These are phyloP conservation scores for Rhabdornis inornatus DNA, from an alignment of 2,113 vertebrate genomes.

Conservation along the genomic window DNA sequence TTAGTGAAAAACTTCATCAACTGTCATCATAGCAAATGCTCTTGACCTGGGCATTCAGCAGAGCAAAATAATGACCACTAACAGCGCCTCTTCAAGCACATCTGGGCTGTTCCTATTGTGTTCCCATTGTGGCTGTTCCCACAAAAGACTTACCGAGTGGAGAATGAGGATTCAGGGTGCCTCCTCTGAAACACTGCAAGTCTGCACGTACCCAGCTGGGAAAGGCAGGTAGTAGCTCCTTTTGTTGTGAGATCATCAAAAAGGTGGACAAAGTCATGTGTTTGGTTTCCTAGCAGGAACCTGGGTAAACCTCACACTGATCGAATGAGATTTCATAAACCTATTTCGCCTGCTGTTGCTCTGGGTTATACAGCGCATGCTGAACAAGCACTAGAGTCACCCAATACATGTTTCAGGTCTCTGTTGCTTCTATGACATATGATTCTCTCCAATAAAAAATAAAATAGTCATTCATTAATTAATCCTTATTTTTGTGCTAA, in stretches of 20 bases:
- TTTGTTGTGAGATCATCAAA: not conserved
- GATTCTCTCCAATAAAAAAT: not conserved
- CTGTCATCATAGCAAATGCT: not conserved
- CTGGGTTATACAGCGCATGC: not conserved
- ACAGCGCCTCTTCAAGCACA: not conserved
- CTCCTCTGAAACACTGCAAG: not conserved
- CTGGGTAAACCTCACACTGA: rapidly evolving
- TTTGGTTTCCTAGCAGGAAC: not conserved
- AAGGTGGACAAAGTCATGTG: not conserved
- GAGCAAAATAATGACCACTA: not conserved
- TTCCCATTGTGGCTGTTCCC: too few relatives aligned
- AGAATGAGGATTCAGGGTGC: not conserved
- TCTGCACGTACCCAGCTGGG: not conserved
- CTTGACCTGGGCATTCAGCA: not conserved
- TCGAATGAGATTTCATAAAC: not conserved
- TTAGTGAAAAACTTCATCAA: not conserved
- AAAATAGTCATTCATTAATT: not conserved
- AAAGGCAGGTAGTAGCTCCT: not conserved
- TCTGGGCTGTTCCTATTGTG: not conserved
- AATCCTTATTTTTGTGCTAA: not conserved
- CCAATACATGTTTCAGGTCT: not conserved
- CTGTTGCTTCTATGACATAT: not conserved
- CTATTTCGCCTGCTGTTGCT: not conserved
- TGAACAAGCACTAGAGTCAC: not conserved
- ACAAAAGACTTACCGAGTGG: not conserved